Evolutionary conservation across 2,797 vertebrate genomes (phyloP).

Genomic region (Cercopithecus neglectus): DNA sequence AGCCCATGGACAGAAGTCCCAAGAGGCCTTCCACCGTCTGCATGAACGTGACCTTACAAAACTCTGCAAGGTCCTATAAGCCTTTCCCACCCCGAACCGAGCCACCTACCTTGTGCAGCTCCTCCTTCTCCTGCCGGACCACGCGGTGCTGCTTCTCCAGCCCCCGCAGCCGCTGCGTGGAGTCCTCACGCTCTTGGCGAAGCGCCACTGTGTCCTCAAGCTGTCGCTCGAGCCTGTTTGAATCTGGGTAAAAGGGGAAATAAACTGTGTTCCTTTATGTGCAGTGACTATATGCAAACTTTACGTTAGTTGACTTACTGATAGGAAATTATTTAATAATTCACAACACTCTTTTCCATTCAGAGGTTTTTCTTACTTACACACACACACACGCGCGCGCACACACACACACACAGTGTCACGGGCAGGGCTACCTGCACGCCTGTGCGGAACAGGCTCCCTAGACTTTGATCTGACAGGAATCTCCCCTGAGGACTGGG

Average conservation of each 20-base stretch:
- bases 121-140: slow-evolving; percentile 93
- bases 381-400: neutral
- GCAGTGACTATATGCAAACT: fast-evolving
- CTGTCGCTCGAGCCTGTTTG: slow-evolving; percentile 92
- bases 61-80: fast-evolving
- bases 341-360: fast-evolving
- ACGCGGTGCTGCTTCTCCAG: slow-evolving; percentile 93
- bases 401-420: neutral
- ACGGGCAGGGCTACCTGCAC: fast-evolving
- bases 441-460: neutral
- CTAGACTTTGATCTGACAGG: too few relatives aligned
- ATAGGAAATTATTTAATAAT: neutral
- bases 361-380: too few relatives aligned
- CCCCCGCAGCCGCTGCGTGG: slow-evolving; percentile 89
- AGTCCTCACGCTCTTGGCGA: slow-evolving; percentile 93
- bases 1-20: too few relatives aligned
- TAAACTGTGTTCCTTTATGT: neutral
- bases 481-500: neutral
- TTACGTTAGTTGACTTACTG: too few relatives aligned
- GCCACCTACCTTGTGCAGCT: slow-evolving; percentile 91
- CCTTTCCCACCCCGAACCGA: fast-evolving
- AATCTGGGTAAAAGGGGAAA: slow-evolving; percentile 85
- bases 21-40: fast-evolving
- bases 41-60: fast-evolving
- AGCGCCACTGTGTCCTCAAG: slow-evolving; percentile 92